Evolutionary conservation across 2,113 vertebrate species (phyloP).

Genomic region (Pterocles orientalis): DNA sequence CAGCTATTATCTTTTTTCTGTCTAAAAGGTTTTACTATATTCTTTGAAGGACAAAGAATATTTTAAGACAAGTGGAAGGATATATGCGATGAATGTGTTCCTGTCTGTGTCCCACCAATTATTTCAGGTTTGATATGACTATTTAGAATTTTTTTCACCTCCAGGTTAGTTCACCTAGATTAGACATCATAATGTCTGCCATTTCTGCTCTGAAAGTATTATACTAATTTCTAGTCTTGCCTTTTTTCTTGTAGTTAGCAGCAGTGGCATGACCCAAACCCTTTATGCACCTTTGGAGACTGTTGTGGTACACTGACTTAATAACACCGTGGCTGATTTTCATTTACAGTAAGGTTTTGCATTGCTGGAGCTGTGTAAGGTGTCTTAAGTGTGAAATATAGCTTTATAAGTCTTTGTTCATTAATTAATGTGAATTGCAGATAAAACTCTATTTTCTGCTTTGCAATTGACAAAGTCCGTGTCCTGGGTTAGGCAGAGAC

Average conservation of each 20-base stretch:
- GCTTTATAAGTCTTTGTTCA: background rate
- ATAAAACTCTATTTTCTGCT: background rate
- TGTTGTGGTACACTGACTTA: background rate
- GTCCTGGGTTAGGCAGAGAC: too few species aligned
- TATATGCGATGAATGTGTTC: background rate
- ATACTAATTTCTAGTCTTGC: background rate
- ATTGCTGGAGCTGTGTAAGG: background rate
- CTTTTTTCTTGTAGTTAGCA: background rate
- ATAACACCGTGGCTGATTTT: background rate
- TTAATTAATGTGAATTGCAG: background rate
- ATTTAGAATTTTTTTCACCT: background rate
- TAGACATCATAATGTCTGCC: background rate
- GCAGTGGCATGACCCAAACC: background rate
- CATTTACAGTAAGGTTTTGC: background rate
- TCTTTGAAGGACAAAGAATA: background rate
- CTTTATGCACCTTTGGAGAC: background rate
- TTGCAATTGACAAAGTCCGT: background rate
- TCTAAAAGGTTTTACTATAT: background rate
- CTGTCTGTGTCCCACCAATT: background rate
- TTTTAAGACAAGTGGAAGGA: background rate
- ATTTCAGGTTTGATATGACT: background rate
- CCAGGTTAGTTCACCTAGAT: background rate
- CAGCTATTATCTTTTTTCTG: background rate
- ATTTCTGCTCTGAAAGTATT: background rate
- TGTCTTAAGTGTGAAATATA: background rate